These are phyloP conservation scores for Anaspis maculata DNA, from an alignment of 2,888 invertebrate genomes.

Conservation along the genomic window DNA sequence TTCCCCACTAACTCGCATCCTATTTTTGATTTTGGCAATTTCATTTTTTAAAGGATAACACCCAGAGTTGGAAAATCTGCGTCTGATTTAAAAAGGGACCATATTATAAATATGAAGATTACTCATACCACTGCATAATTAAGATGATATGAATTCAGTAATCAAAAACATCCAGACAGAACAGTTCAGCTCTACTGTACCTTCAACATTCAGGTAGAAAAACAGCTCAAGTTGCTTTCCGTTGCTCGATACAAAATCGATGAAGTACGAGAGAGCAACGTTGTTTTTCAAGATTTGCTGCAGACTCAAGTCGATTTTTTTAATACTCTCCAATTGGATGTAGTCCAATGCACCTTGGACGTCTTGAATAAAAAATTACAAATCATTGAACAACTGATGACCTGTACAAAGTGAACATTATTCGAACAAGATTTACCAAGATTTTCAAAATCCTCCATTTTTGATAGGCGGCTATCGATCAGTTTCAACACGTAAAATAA, in stretches of 20 bases:
- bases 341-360: constrained; percentile 17
- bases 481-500: constrained; percentile 70
- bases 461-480: constrained; percentile 50
- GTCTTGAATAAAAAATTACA: constrained; percentile 4
- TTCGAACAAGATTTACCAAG: constrained; percentile 12
- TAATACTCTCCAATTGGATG: constrained; percentile 32
- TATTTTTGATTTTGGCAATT: no score
- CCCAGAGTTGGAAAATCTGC: no score
- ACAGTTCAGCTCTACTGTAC: no score
- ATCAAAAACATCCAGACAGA: no score
- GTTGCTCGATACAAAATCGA: constrained; percentile 65
- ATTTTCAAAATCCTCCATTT: constrained; percentile 33
- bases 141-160: no score
- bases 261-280: constrained; percentile 66
- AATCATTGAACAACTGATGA: neutral
- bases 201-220: constrained; percentile 71
- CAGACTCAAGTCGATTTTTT: constrained; percentile 51
- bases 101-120: no score
- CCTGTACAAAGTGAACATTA: constrained; percentile 1
- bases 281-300: constrained; percentile 69
- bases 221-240: constrained; percentile 65
- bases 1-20: no score
- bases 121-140: no score
- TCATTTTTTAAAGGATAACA: no score
- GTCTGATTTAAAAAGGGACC: no score